These are phyloP conservation scores for Stegodyphus mimosarum DNA, from an alignment of 1,140 invertebrate genomes.

Conservation along the genomic window DNA sequence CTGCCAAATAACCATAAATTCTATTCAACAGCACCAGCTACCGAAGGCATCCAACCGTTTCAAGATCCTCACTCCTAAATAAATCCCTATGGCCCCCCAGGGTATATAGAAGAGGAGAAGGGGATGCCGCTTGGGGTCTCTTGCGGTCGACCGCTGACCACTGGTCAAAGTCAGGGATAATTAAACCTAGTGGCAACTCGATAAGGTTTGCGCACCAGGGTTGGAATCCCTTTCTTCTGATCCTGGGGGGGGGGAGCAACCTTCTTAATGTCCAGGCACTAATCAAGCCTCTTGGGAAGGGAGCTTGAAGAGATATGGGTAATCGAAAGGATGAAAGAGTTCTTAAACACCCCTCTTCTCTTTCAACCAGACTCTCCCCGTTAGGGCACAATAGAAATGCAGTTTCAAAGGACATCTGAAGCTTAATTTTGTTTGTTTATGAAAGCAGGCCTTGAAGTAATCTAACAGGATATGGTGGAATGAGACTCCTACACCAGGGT, in stretches of 20 bases:
- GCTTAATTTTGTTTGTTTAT: too few relatives aligned
- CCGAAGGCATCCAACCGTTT: slow-evolving; percentile 15
- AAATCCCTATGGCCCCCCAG: slow-evolving; percentile 56
- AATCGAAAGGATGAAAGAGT: slow-evolving; percentile 44
- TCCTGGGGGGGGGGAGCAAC: neutral
- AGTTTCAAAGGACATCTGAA: too few relatives aligned
- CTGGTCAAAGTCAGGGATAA: slow-evolving; percentile 58
- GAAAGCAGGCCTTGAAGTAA: too few relatives aligned
- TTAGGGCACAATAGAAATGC: too few relatives aligned
- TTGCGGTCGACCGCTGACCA: slow-evolving; percentile 52
- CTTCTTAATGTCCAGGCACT: slow-evolving; percentile 51
- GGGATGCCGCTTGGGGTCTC: slow-evolving; percentile 15
- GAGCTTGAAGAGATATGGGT: neutral
- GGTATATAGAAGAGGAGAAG: neutral
- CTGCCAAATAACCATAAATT: slow-evolving; percentile 43
- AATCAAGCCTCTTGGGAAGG: slow-evolving; percentile 35
- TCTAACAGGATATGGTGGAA: too few relatives aligned
- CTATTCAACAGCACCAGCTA: slow-evolving; percentile 15
- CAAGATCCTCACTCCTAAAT: slow-evolving; percentile 42
- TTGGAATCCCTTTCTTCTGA: slow-evolving; percentile 30
- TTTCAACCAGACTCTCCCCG: neutral
- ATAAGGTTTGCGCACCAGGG: slow-evolving; percentile 16
- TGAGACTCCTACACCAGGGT: too few relatives aligned
- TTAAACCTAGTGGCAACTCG: slow-evolving; percentile 43
- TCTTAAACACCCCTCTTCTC: slow-evolving; percentile 14